A percentile compares a stretch with the other conserved stretches of the same genome.
Evolutionary conservation across 1,140 invertebrate species (phyloP).

Genomic region (Ceratosolen fusciceps): DNA sequence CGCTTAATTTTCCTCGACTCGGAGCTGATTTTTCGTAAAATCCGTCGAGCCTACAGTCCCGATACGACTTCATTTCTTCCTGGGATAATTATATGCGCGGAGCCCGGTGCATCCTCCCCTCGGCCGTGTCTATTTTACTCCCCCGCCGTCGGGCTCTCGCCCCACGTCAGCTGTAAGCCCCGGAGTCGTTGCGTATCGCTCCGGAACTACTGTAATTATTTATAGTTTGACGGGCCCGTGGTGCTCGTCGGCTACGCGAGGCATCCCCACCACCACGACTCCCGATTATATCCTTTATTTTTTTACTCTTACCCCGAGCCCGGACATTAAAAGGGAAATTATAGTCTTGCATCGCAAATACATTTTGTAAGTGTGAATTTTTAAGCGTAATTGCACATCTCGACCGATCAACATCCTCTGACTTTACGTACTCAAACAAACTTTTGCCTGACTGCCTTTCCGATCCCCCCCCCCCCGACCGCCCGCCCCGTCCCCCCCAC

Average conservation of each 20-base stretch:
- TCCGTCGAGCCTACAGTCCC: neutral
- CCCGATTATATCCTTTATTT: too few species aligned
- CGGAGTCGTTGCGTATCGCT: neutral
- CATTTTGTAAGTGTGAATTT: slow-evolving; percentile 1
- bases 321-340: neutral
- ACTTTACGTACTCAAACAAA: neutral
- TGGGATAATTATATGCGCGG: neutral
- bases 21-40: too few species aligned
- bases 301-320: neutral
- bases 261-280: neutral
- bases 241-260: too few species aligned
- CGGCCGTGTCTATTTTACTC: neutral
- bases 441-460: too few species aligned
- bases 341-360: neutral
- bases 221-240: neutral
- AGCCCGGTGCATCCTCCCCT: neutral
- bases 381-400: neutral
- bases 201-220: neutral
- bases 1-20: too few species aligned
- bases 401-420: neutral
- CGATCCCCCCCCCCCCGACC: too few species aligned
- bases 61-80: neutral
- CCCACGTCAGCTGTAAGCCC: neutral
- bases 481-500: too few species aligned
- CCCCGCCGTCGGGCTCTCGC: neutral